phyloP scores from a whole-genome alignment of 2,888 invertebrate genomes.

The Lithophane ornitopus region DNA sequence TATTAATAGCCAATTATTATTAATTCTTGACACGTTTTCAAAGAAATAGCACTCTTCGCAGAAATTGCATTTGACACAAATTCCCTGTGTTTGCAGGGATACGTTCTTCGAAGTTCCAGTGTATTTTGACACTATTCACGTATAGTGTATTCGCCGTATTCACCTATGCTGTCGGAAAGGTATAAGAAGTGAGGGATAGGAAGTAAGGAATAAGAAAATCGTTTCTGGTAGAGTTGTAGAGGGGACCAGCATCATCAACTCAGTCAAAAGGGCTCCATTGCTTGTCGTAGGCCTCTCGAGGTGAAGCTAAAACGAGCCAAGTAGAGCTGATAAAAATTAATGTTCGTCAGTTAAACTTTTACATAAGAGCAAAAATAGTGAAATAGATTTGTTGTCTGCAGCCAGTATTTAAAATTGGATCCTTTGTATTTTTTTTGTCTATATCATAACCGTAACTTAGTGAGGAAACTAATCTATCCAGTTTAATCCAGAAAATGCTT shows the following conservation, averaged over 20 bases:
- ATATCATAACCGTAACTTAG: not conserved
- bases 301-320: not conserved
- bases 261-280: too few relatives aligned
- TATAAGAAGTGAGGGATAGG: not conserved
- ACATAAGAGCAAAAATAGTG: not conserved
- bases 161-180: too few relatives aligned
- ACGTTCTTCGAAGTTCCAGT: not conserved
- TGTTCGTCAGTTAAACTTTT: not conserved
- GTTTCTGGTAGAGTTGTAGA: not conserved
- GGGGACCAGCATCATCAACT: not conserved
- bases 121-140: too few relatives aligned
- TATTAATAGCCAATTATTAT: constrained; percentile 2
- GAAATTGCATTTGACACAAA: constrained; percentile 22
- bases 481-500: constrained; percentile 20
- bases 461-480: not conserved
- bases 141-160: too few relatives aligned
- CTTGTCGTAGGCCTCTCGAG: not conserved
- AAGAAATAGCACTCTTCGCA: not conserved
- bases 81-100: not conserved
- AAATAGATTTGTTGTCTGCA: not conserved
- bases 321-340: not conserved
- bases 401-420: constrained; percentile 8
- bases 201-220: not conserved
- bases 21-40: constrained; percentile 1
- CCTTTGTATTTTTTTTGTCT: not conserved